These are phyloP conservation scores for Leptopilina drosophilae DNA, from an alignment of 2,888 invertebrate species.

Conservation along the genomic window DNA sequence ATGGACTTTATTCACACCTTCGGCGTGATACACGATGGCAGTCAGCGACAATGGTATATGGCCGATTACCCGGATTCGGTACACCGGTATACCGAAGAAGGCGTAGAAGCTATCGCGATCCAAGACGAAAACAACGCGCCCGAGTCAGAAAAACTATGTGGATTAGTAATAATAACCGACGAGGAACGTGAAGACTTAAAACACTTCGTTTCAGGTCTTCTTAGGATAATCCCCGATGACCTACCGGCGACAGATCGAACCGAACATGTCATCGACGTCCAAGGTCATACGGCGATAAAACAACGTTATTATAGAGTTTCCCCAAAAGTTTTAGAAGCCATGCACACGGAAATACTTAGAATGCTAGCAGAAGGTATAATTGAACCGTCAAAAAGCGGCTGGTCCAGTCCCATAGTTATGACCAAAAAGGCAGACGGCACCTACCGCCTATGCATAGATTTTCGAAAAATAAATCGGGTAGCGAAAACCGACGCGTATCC, in stretches of 20 bases:
- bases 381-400: slow-evolving; percentile 19
- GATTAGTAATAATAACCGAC: neutral
- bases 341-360: neutral
- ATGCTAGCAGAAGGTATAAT: slow-evolving; percentile 36
- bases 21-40: no score
- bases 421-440: neutral
- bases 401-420: slow-evolving; percentile 45
- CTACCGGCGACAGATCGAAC: neutral
- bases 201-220: neutral
- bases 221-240: neutral
- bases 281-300: neutral
- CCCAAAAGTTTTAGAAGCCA: slow-evolving; percentile 14
- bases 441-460: slow-evolving; percentile 60
- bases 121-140: neutral
- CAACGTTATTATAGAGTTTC: slow-evolving; percentile 2
- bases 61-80: neutral
- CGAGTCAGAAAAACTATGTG: neutral
- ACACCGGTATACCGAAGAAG: neutral
- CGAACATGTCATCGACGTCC: neutral
- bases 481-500: slow-evolving; percentile 66
- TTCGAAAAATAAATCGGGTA: slow-evolving; percentile 63
- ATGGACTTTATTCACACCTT: no score
- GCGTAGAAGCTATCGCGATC: neutral
- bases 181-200: neutral
- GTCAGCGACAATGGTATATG: neutral